A percentile compares a stretch with the other conserved stretches of the same genome.
Conservation (phyloP, 2,888 invertebrate genomes). For the Caenorhabditis angaria region DNA sequence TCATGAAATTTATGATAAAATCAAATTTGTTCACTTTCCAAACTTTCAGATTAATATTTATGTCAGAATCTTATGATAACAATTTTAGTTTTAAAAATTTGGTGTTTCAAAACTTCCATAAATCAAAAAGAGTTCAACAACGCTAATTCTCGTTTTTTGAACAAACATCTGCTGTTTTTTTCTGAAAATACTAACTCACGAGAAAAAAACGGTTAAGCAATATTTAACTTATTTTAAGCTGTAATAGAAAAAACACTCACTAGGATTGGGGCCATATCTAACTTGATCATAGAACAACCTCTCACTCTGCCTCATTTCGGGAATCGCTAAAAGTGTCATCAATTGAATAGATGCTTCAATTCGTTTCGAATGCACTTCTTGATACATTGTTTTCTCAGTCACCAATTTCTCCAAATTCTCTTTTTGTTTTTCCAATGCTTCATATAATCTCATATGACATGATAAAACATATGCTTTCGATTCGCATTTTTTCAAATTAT, state of each 20-base stretch:
- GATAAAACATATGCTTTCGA: slow-evolving; percentile 33
- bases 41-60: too few relatives aligned
- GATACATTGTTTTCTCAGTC: slow-evolving; percentile 39
- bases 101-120: too few relatives aligned
- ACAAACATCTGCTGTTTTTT: too few relatives aligned
- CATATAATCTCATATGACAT: slow-evolving; percentile 34
- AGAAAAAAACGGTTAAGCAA: background rate
- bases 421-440: slow-evolving; percentile 33
- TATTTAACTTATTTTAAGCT: too few relatives aligned
- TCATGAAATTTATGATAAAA: too few relatives aligned
- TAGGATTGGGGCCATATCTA: slow-evolving; percentile 48
- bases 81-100: too few relatives aligned
- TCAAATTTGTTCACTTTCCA: too few relatives aligned
- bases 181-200: too few relatives aligned
- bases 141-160: too few relatives aligned
- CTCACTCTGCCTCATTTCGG: slow-evolving; percentile 14
- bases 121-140: too few relatives aligned
- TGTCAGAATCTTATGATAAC: too few relatives aligned
- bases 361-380: slow-evolving; percentile 33
- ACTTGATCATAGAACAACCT: slow-evolving; percentile 38
- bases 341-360: slow-evolving; percentile 13
- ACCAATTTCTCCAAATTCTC: slow-evolving; percentile 48
- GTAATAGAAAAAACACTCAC: slow-evolving; percentile 25
- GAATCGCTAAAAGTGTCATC: slow-evolving; percentile 17
- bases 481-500: slow-evolving; percentile 25